phyloP scores from a whole-genome alignment of 2,888 invertebrate species.

The Andrena trimmerana region DNA sequence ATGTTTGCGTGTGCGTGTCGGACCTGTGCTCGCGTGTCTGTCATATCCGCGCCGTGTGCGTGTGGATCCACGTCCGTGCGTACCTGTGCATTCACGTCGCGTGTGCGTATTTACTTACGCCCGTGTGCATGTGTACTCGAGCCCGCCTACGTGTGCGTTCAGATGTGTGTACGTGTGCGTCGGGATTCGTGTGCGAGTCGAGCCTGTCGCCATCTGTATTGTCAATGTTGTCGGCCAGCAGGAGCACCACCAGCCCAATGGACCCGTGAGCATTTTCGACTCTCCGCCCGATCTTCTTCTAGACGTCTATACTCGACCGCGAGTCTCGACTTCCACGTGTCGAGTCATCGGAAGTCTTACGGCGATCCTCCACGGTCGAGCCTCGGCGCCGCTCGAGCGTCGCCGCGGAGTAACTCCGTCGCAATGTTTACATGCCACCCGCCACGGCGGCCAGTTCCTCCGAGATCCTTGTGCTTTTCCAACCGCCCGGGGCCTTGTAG shows the following conservation, averaged over 20 bases:
- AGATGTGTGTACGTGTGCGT: conserved; percentile 68
- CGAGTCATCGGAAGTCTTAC: conserved; percentile 44
- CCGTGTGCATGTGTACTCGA: conserved; percentile 49
- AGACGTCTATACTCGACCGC: conserved; percentile 53
- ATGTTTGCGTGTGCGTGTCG: conserved; percentile 60
- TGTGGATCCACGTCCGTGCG: conserved; percentile 49
- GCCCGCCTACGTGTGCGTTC: conserved; percentile 31
- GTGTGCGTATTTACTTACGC: conserved; percentile 47
- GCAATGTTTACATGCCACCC: conserved; percentile 80
- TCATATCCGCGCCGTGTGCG: conserved; percentile 50
- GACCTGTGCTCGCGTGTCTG: conserved; percentile 59
- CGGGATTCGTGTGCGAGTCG: conserved; percentile 74
- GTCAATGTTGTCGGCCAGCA: conserved; percentile 90
- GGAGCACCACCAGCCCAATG: conserved; percentile 82
- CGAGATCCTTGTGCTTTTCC: conserved; percentile 45
- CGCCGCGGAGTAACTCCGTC: conserved; percentile 73
- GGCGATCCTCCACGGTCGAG: conserved; percentile 48
- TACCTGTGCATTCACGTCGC: conserved; percentile 49
- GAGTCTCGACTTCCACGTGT: conserved; percentile 51
- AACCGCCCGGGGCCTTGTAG: conserved; percentile 31
- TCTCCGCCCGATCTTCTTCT: conserved; percentile 64
- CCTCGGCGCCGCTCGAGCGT: conserved; percentile 68
- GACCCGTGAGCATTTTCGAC: conserved; percentile 84
- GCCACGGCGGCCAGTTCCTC: conserved; percentile 60
- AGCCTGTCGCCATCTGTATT: conserved; percentile 90